Evolutionary conservation across 2,113 vertebrate species (phyloP).

Genomic region (Tachuris rubrigastra): DNA sequence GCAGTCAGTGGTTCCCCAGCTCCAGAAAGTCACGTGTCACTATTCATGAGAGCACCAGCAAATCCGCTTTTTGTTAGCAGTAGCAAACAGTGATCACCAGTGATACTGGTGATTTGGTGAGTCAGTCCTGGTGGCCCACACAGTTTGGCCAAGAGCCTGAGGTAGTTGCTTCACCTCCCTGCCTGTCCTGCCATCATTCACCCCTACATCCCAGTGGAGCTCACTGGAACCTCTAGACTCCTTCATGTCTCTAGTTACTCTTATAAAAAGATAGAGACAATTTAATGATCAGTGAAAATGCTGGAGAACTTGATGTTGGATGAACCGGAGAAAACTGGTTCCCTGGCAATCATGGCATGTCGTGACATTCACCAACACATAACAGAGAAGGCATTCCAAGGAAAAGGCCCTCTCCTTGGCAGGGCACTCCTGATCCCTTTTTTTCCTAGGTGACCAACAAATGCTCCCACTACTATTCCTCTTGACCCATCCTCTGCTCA

Average conservation of each 20-base stretch:
- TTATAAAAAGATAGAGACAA: neutral
- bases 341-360: accelerated
- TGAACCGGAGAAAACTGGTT: neutral
- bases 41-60: neutral
- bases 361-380: neutral
- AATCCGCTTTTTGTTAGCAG: neutral
- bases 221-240: neutral
- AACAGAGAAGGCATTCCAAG: neutral
- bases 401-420: neutral
- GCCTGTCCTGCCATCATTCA: accelerated
- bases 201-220: accelerated
- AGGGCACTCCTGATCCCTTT: neutral
- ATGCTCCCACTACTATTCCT: accelerated
- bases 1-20: neutral
- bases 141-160: neutral
- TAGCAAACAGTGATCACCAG: neutral
- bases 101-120: neutral
- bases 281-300: neutral
- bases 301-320: neutral
- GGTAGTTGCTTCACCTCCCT: neutral
- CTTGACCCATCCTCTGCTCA: neutral
- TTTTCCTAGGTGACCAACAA: neutral
- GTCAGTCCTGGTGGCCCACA: neutral
- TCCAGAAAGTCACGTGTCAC: neutral
- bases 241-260: neutral